phyloP scores from a whole-genome alignment of 2,113 vertebrate genomes.

The Camelus dromedarius region DNA sequence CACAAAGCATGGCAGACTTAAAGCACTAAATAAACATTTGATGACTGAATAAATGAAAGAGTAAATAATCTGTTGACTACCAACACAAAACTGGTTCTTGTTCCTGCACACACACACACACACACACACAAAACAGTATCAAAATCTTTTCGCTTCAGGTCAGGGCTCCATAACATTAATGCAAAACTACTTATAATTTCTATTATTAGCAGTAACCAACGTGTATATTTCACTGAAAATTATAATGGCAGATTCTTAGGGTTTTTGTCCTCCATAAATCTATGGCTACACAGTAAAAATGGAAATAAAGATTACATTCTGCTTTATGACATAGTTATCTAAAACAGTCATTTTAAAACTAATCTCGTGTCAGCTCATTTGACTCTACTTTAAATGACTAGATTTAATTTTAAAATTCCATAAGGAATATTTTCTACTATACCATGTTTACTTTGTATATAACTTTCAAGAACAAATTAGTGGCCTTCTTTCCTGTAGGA shows the following conservation, averaged over 20 bases:
- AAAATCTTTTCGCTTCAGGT: background rate
- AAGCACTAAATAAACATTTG: background rate
- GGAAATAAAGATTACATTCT: slow-evolving; percentile 35
- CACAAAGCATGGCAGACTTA: background rate
- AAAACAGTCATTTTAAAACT: slow-evolving; percentile 26
- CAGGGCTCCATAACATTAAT: background rate
- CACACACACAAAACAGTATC: background rate
- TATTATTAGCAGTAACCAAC: background rate
- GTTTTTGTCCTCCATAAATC: background rate
- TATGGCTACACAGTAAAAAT: background rate
- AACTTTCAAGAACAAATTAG: slow-evolving; percentile 11
- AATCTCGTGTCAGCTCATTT: background rate
- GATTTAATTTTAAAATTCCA: background rate
- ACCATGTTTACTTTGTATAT: background rate
- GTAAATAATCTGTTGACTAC: background rate
- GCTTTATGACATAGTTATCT: background rate
- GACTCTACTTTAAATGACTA: background rate
- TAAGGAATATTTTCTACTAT: slow-evolving; percentile 4
- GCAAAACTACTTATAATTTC: slow-evolving; percentile 33
- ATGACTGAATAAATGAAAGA: background rate
- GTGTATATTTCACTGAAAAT: background rate
- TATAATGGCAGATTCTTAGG: background rate
- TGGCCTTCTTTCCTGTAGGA: background rate
- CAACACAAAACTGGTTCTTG: background rate
- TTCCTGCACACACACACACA: background rate